A percentile compares a stretch with the other conserved stretches of the same genome.
phyloP scores from a whole-genome alignment of 2,888 invertebrate species.

The Chloroclystis v-ata region DNA sequence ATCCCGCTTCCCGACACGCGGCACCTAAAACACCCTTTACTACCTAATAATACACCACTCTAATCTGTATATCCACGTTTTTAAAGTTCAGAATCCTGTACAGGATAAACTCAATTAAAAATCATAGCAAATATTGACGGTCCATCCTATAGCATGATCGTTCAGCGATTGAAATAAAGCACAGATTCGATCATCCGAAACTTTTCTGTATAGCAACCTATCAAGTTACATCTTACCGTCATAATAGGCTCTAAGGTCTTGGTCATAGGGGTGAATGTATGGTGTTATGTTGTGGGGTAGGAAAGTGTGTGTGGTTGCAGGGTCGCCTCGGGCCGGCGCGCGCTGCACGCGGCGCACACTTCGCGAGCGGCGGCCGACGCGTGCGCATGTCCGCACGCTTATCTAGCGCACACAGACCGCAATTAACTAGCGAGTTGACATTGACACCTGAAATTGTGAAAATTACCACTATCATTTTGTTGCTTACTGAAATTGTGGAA shows the following conservation, averaged over 20 bases:
- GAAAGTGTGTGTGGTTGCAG: constrained; percentile 14
- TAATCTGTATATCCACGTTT: constrained; percentile 17
- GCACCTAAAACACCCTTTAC: constrained; percentile 46
- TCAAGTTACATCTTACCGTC: not conserved
- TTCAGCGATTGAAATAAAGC: constrained; percentile 11
- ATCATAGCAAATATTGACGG: constrained; percentile 22
- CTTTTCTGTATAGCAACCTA: constrained; percentile 1
- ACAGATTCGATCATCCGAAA: constrained; percentile 16
- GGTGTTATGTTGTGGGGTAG: not conserved
- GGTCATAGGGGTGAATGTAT: constrained; percentile 32
- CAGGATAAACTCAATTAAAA: constrained; percentile 23
- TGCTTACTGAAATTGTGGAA: too few relatives aligned
- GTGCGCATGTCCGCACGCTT: constrained; percentile 62
- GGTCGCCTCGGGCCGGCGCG: constrained; percentile 42
- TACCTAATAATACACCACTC: constrained; percentile 16
- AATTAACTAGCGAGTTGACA: constrained; percentile 3
- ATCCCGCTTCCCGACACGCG: constrained; percentile 68
- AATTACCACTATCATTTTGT: not conserved
- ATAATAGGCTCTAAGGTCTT: constrained; percentile 11
- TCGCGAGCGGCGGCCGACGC: constrained; percentile 66
- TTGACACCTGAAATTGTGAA: not conserved
- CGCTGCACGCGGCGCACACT: constrained; percentile 73
- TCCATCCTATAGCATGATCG: constrained; percentile 11
- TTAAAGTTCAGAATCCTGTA: constrained; percentile 27
- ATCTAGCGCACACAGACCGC: constrained; percentile 21